These are phyloP conservation scores for Coremacera marginata DNA, from an alignment of 2,888 invertebrate species.

Conservation along the genomic window DNA sequence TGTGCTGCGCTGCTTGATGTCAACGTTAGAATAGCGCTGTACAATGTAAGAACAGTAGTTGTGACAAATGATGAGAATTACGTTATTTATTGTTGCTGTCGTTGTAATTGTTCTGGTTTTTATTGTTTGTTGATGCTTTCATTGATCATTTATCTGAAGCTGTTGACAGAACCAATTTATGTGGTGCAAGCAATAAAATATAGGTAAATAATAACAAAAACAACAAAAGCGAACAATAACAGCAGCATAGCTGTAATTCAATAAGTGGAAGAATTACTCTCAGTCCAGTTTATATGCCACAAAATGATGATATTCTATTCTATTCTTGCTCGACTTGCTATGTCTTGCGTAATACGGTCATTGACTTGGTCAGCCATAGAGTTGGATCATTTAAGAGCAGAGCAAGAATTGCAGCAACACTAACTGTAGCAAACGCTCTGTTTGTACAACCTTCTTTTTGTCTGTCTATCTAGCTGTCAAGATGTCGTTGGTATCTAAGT, in stretches of 20 bases:
- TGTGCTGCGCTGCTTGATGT: too few species aligned
- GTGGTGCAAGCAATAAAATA: slow-evolving; percentile 4
- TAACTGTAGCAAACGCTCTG: too few species aligned
- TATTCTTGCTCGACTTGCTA: not conserved
- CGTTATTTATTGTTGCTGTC: slow-evolving; percentile 21
- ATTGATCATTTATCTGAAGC: slow-evolving; percentile 8
- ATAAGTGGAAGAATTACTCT: not conserved
- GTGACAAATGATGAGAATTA: slow-evolving; percentile 39
- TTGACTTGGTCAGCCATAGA: slow-evolving; percentile 51
- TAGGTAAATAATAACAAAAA: not conserved
- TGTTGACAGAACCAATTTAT: slow-evolving; percentile 5
- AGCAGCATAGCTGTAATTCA: slow-evolving; percentile 12
- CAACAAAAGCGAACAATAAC: not conserved
- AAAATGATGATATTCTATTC: not conserved
- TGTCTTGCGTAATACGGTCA: slow-evolving; percentile 62
- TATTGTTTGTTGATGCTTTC: slow-evolving; percentile 29
- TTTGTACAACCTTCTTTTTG: not conserved
- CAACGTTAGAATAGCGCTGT: too few species aligned
- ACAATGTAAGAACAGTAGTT: not conserved
- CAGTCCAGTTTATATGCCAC: not conserved
- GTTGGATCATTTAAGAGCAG: not conserved
- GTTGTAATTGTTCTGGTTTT: slow-evolving; percentile 5
- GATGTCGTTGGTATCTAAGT: too few species aligned
- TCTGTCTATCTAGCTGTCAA: not conserved
- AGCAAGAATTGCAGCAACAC: not conserved